Evolutionary conservation across 2,113 vertebrate genomes (phyloP).

Genomic region (Ophiodon elongatus): DNA sequence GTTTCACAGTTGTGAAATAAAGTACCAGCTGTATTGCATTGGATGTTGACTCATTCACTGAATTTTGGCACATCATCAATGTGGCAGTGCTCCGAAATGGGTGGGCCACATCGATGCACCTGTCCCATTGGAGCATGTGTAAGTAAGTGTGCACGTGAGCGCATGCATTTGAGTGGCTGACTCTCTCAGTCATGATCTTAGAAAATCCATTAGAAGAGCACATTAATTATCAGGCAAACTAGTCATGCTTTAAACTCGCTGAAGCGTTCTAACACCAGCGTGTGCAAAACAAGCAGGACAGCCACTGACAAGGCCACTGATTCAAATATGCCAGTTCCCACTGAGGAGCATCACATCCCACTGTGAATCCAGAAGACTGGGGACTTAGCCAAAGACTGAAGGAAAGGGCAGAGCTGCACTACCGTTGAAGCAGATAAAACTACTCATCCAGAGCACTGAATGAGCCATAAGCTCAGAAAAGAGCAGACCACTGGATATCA

Average conservation of each 20-base stretch:
- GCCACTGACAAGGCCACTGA: conserved; percentile 38
- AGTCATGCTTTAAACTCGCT: conserved; percentile 26
- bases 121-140: conserved; percentile 27
- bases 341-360: conserved; percentile 47
- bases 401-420: conserved; percentile 45
- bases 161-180: conserved; percentile 2
- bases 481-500: conserved; percentile 46
- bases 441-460: conserved; percentile 59
- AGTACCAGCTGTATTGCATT: conserved; percentile 18
- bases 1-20: conserved; percentile 17
- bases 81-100: conserved; percentile 19
- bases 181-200: conserved; percentile 37
- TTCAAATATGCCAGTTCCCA: conserved; percentile 57
- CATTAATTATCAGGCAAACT: conserved; percentile 27
- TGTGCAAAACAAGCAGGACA: conserved; percentile 48
- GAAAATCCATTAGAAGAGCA: conserved; percentile 12
- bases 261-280: conserved; percentile 4
- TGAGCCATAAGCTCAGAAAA: conserved; percentile 49
- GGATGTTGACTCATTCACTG: conserved; percentile 5
- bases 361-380: conserved; percentile 52
- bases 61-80: conserved; percentile 18
- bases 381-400: conserved; percentile 51
- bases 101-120: conserved; percentile 17
- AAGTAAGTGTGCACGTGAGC: conserved; percentile 5
- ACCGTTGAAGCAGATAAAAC: conserved; percentile 60